A percentile compares a stretch with the other conserved stretches of the same genome.
Conservation (phyloP, 2,797 vertebrate genomes). For the Sebastes minor region DNA sequence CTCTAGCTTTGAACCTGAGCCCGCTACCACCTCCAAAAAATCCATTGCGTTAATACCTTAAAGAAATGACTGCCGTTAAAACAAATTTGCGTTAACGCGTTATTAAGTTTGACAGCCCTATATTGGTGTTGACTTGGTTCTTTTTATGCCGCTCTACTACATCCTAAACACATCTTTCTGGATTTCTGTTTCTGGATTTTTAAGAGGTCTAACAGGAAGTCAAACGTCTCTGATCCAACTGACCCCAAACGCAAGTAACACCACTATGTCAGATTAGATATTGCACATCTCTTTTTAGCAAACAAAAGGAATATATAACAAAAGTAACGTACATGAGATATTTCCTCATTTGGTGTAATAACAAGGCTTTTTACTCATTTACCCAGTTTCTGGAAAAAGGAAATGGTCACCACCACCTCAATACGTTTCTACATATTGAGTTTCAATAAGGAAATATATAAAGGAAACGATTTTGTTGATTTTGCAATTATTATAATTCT, state of each 20-base stretch:
- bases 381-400: not conserved
- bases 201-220: not conserved
- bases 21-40: no score
- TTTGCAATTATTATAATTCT: not conserved
- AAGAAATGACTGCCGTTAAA: no score
- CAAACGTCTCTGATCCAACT: not conserved
- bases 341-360: not conserved
- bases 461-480: not conserved
- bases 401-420: not conserved
- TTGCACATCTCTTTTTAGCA: not conserved
- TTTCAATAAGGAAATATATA: not conserved
- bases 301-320: not conserved
- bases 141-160: not conserved
- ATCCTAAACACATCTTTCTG: not conserved
- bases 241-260: not conserved
- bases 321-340: not conserved
- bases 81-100: no score
- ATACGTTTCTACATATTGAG: not conserved
- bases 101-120: no score
- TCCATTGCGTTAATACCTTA: accelerated
- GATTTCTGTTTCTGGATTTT: not conserved
- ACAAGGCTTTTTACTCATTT: not conserved
- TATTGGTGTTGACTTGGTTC: not conserved
- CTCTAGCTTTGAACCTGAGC: no score
- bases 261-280: not conserved